Evolutionary conservation across 2,113 vertebrate genomes (phyloP).

Genomic region (Ciconia stormi): DNA sequence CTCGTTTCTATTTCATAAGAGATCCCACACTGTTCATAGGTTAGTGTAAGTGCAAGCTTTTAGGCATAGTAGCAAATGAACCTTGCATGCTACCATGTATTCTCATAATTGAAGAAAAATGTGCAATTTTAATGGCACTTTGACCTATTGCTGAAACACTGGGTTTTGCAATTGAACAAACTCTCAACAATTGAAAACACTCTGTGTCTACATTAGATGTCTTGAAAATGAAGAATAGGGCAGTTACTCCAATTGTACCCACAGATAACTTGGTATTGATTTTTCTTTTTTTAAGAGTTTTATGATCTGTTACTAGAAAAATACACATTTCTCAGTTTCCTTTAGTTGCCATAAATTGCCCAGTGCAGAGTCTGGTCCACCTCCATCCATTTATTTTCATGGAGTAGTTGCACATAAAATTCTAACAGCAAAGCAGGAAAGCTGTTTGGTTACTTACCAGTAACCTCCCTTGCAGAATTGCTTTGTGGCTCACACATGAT

Average conservation of each 20-base stretch:
- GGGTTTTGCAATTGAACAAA: conserved; percentile 38
- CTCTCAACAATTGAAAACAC: background rate
- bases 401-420: conserved; percentile 13
- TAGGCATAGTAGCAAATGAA: background rate
- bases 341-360: conserved; percentile 9
- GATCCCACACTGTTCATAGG: background rate
- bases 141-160: conserved; percentile 38
- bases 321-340: background rate
- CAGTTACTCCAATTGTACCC: conserved; percentile 23
- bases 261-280: background rate
- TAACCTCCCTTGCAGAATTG: conserved; percentile 44
- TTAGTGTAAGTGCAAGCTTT: background rate
- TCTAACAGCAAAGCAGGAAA: conserved; percentile 7
- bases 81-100: background rate
- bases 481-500: conserved; percentile 39
- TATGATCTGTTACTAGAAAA: background rate
- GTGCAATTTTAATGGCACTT: conserved; percentile 60
- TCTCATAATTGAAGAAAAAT: background rate
- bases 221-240: conserved; percentile 9
- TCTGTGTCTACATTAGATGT: conserved; percentile 10
- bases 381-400: conserved; percentile 6
- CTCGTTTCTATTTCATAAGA: background rate
- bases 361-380: conserved; percentile 46
- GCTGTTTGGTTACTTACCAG: background rate
- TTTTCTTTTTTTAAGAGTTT: background rate